Evolutionary conservation across 2,797 vertebrate genomes (phyloP), one percentile per base, ranked within the genome.

Genomic region (Xiphophorus birchmanni): DNA sequence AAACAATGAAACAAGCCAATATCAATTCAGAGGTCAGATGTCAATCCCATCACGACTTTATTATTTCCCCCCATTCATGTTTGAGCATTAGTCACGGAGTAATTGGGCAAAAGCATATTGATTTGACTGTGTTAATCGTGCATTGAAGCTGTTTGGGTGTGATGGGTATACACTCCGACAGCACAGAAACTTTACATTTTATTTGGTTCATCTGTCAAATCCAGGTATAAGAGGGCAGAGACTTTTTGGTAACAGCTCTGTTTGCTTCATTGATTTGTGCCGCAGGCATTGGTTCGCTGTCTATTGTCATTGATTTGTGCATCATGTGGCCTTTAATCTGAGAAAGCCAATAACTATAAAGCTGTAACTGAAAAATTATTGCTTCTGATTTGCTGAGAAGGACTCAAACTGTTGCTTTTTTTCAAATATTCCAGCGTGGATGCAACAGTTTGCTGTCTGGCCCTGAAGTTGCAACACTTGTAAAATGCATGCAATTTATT

Each of bases 81-180:
- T 54, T 79, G 71, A 65, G 63, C 73, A 78, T 91, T 79, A 78
- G 73, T 86, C 77, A 10, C 0, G 0, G 83, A 60, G 77, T 87
- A 90, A 91, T 84, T 87, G 88, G 86, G 82, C 81, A 69, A 82
- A 75, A 60, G 71, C 74, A 9, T 86, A 92, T 92, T 87, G 89
- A 93, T 91, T 86, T 60, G 84, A 86, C 88, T 89, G 7, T 21
- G 75, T 74, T 91, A 89, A 90, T 88, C 83, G 79, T 78, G 83
- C 65, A 80, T 67, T 18, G 69, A 58, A 76, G 80, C 76, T 80
- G 78, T 82, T 85, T 60, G 73, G 77, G 48, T 52, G 78, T 26
- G 91, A 87, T 79, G 80, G 80, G 18, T 92, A 91, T 88, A 89
- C 67, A 63, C 50, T n/a, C 60, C 1, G 0, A 13, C 73, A 78